These are phyloP conservation scores for Arizona elegans DNA, from an alignment of 2,113 vertebrate species.

Conservation along the genomic window DNA sequence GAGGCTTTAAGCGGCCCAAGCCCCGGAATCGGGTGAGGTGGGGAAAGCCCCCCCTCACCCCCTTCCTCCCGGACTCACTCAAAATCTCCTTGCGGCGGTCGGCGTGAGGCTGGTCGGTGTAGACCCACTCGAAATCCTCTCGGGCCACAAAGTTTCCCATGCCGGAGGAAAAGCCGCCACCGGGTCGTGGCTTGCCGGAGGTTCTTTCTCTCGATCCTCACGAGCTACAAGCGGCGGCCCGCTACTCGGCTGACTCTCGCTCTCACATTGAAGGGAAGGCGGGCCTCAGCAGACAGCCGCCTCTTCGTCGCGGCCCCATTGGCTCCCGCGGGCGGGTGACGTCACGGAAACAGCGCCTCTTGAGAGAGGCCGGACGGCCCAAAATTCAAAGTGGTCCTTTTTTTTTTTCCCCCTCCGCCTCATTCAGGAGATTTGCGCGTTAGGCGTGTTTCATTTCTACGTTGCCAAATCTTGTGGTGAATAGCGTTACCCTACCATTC, in stretches of 20 bases:
- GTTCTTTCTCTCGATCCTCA: too few species aligned
- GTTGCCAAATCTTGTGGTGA: neutral
- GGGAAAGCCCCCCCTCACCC: too few species aligned
- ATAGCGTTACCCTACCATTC: neutral
- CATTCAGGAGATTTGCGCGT: neutral
- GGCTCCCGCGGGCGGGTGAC: neutral
- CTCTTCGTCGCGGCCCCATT: neutral
- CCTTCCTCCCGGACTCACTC: constrained; percentile 71
- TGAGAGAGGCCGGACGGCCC: neutral
- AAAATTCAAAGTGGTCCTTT: neutral
- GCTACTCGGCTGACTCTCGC: neutral
- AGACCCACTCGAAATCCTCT: constrained; percentile 94
- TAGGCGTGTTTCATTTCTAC: neutral
- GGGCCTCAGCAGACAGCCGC: neutral
- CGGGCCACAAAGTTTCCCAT: constrained; percentile 86
- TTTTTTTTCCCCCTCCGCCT: rapidly evolving
- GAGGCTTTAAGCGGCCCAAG: neutral
- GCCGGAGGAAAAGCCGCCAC: rapidly evolving
- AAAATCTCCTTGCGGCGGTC: constrained; percentile 85
- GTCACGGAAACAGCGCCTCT: neutral
- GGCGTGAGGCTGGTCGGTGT: constrained; percentile 92
- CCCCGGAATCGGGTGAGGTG: neutral
- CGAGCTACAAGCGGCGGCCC: neutral
- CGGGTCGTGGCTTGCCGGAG: neutral
- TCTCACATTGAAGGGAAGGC: neutral